phyloP scores from a whole-genome alignment of 2,888 invertebrate species.

The Osmoderma eremita region DNA sequence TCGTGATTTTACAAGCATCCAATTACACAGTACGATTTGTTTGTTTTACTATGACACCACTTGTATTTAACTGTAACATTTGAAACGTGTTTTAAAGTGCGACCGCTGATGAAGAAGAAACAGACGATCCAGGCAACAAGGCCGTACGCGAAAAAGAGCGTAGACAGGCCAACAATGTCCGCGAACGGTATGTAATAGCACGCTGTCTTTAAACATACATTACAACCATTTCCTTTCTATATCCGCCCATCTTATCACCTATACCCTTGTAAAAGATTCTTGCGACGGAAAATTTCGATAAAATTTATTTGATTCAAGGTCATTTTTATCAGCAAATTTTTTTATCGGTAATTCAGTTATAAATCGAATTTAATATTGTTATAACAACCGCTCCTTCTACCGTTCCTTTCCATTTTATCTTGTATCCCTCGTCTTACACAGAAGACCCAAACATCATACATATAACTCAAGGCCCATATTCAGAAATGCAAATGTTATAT shows the following conservation, averaged over 20 bases:
- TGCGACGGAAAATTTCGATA: neutral
- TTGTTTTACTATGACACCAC: too few relatives aligned
- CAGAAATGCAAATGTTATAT: constrained; percentile 64
- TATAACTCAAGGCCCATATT: constrained; percentile 64
- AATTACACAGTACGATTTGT: too few relatives aligned
- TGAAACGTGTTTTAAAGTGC: constrained; percentile 64
- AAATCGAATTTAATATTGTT: too few relatives aligned
- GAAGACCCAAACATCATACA: constrained; percentile 17
- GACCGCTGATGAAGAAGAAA: constrained; percentile 85
- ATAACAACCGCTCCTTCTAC: too few relatives aligned
- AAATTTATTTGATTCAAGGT: neutral
- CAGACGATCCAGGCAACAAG: constrained; percentile 87
- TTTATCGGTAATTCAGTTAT: too few relatives aligned
- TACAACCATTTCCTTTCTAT: constrained; percentile 12
- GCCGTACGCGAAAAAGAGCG: constrained; percentile 94
- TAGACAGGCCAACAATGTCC: constrained; percentile 96
- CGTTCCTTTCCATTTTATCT: too few relatives aligned
- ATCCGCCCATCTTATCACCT: too few relatives aligned
- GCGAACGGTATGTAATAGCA: constrained; percentile 86
- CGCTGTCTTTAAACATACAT: constrained; percentile 51
- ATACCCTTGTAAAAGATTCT: too few relatives aligned
- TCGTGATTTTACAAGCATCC: too few relatives aligned
- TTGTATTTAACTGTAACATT: constrained; percentile 23
- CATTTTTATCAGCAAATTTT: too few relatives aligned
- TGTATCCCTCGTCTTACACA: neutral